Evolutionary conservation across 2,113 vertebrate species (phyloP).

Genomic region (Cottus gobio): DNA sequence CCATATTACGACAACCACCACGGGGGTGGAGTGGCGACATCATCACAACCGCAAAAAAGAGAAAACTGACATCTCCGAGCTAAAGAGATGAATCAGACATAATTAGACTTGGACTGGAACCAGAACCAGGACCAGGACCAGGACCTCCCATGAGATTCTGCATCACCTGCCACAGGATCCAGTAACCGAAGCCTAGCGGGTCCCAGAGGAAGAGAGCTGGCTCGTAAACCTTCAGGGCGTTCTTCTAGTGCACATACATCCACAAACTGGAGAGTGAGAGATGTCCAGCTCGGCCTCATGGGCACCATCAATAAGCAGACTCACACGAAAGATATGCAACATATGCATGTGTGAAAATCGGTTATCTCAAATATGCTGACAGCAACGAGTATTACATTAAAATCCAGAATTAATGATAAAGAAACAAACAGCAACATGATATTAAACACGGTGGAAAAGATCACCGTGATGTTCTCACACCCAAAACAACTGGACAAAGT

Average conservation of each 20-base stretch:
- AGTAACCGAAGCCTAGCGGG: slow-evolving; percentile 43
- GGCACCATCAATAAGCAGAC: slow-evolving; percentile 26
- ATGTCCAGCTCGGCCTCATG: slow-evolving; percentile 49
- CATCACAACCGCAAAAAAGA: not conserved
- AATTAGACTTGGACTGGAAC: not conserved
- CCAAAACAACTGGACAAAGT: not conserved
- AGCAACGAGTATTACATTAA: not conserved
- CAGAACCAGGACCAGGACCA: slow-evolving; percentile 5
- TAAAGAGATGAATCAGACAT: slow-evolving; percentile 1
- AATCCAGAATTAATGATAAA: not conserved
- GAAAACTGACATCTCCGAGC: slow-evolving; percentile 4
- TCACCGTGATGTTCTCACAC: not conserved
- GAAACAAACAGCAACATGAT: not conserved
- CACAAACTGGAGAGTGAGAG: slow-evolving; percentile 19
- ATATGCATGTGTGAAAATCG: slow-evolving; percentile 23
- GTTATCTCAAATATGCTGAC: not conserved
- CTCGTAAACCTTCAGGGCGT: slow-evolving; percentile 52
- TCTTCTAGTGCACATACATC: slow-evolving; percentile 38
- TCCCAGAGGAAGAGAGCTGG: slow-evolving; percentile 50
- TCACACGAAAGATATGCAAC: slow-evolving; percentile 35
- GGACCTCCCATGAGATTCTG: slow-evolving; percentile 5
- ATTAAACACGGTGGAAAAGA: not conserved
- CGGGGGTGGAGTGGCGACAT: slow-evolving; percentile 41
- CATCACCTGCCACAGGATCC: slow-evolving; percentile 56
- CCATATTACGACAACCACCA: slow-evolving; percentile 19